Evolutionary conservation across 2,888 invertebrate species (phyloP), one percentile per base, ranked within the genome.

Genomic region (Yponomeuta sedellus): DNA sequence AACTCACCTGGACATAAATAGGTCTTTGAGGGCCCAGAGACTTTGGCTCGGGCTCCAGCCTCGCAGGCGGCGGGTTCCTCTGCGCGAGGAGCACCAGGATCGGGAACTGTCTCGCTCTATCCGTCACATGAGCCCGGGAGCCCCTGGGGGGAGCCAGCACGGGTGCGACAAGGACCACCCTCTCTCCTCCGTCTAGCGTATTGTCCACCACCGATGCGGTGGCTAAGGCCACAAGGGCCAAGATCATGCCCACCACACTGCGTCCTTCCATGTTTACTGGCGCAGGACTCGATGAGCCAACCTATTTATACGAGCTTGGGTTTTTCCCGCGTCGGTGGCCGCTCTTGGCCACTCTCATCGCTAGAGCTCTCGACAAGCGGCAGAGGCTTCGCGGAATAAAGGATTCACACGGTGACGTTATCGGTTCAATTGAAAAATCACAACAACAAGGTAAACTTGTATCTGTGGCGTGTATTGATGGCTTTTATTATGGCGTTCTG

Each of bases 191-290:
- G 39, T 85, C 89, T 57, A 89, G 71, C 61, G 77, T 71, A 68
- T 90, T 88, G 72, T 89, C 88, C 34, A 79, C 78, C 25, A 84
- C 73, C 0, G 86, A 80, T 34, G 85, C 88, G 62, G 74, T 65
- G 67, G 77, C 80, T 40, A 77, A 70, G 67, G 78, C 76, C 44
- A 74, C 77, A 64, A 88, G 74, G 76, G 83, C 82, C 66, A 89
- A 70, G 68, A 81, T 78, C 76, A 77, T 75, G 73, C 83, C 80
- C 68, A 82, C 81, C 76, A 83, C 72, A 76, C 75, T 71, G 74
- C 81, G 80, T 83, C 85, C 86, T 89, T 88, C 88, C 74, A 77
- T 84, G 82, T 75, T 83, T 68, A 90, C 88, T 89, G 86, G 76
- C 82, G 81, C 80, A 81, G 86, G 85, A 83, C 74, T 71, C 76